Base-by-base conservation (phyloP, 2,113 vertebrate genomes). In the Podocnemis expansa region DNA sequence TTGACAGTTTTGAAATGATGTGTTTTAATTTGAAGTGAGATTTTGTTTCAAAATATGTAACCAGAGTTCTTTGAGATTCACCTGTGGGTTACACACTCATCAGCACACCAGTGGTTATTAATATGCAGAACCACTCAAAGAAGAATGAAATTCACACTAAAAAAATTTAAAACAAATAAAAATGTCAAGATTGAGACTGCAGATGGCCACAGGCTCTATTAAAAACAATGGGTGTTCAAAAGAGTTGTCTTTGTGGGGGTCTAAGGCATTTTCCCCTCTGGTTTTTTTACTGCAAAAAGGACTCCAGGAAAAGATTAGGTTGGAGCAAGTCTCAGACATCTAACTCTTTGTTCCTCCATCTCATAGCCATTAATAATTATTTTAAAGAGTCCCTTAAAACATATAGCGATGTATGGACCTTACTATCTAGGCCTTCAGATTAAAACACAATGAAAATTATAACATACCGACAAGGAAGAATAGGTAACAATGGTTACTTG, bases 91-190 rank as follows among this genome's bases (percentile, higher is more conserved):
- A 67, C 8, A 14, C 17, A 6, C 60, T n/a, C 31, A 67, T 16
- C n/a, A 38, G 34, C 21, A n/a, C 63, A 70, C 63, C 63, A 9
- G 2, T 34, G 17, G 9, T 7, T 34, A n/a, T 67, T 67, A n/a
- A 70, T 21, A 70, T 70, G n/a, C 34, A n/a, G 63, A 70, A n/a
- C 9, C 63, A 70, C 63, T 38, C 19, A 34, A n/a, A 67, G 19
- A 70, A 38, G 19, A 70, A 70, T 38, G 8, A 38, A 21, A 38
- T 67, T 10, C 21, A 67, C 31, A 34, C 63, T 38, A 27, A 43
- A 43, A 75, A 43, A 75, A 56, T 43, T 85, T 55, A 83, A 45
- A 92, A 78, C n/a, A 88, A 79, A 85, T 92, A 58, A 91, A 93
- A 67, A 38, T 56, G 12, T 60, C 76, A 89, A 52, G 11, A n/a